Evolutionary conservation across 2,113 vertebrate species (phyloP).

Genomic region (Callocephalon fimbriatum): DNA sequence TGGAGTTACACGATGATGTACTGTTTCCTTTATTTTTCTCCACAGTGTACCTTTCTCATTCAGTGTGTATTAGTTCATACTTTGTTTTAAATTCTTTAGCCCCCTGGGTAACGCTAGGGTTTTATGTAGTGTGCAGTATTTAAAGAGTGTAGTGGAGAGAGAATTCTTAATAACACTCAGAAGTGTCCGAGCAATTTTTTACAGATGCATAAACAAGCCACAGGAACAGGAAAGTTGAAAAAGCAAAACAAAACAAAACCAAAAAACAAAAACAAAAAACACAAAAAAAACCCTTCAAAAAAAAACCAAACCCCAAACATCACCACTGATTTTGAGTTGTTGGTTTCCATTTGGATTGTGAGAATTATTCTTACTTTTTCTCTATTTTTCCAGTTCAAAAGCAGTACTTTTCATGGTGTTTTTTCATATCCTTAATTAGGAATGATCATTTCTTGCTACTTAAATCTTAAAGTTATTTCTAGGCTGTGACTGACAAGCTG

Average conservation of each 20-base stretch:
- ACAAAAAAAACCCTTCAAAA: not conserved
- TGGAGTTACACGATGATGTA: rapidly evolving
- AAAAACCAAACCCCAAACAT: not conserved
- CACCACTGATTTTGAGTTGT: not conserved
- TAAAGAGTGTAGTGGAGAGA: not conserved
- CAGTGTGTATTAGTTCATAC: not conserved
- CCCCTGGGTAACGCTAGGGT: not conserved
- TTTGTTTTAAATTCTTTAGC: not conserved
- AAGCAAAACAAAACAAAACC: not conserved
- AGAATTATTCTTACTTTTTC: not conserved
- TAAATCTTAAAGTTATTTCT: not conserved
- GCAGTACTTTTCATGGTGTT: not conserved
- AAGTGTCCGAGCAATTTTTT: not conserved
- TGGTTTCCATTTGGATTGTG: not conserved
- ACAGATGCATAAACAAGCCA: not conserved
- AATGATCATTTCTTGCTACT: not conserved
- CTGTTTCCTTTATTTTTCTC: not conserved
- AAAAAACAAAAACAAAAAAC: not conserved
- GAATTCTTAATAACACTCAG: not conserved
- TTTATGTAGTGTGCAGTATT: not conserved
- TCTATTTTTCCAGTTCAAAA: not conserved
- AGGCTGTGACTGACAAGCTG: not conserved
- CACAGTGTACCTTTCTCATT: not conserved
- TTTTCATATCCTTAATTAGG: not conserved
- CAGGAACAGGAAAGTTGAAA: not conserved